Base-by-base conservation (phyloP, 2,113 vertebrate species). In the Amphiprion percula region DNA sequence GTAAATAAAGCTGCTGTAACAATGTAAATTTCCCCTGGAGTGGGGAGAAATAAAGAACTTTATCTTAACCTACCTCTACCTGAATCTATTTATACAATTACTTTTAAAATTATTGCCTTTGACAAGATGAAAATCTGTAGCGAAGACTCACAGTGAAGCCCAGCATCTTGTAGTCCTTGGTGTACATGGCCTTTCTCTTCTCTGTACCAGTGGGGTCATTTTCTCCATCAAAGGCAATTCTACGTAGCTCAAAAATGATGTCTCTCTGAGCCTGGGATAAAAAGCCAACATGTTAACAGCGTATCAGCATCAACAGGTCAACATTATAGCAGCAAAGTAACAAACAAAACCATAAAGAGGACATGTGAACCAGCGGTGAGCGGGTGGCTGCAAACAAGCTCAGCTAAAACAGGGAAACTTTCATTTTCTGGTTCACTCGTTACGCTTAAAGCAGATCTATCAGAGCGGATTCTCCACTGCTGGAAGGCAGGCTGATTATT, bases 101-200 rank as follows among this genome's bases (percentile, higher is more conserved):
- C 1, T 28, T 67, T 83, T 8, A 60, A 5, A 50, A 30, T 9
- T 16, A 54, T 30, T 9, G 4, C 1, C 11, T 28, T 21, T 16
- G 19, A 37, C 30, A 21, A 69, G 37, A 69, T 15, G 4, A 60
- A 52, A 70, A 66, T 30, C 1, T 39, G 12, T 6, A 12, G 14
- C 4, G 14, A 3, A 68, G 75, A 94, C 97, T 92, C 84, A 99
- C 98, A 44, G 96, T 98, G 82, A 99, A 99, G 46, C 98, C 98
- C 74, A 99, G 94, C 96, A 99, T 97, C 94, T 98, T 99, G 94
- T 99, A 99, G 94, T 99, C 98, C 95, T 98, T 98, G 41, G 96
- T 97, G 86, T 99, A 98, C 95, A 98, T 95, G 79, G 97, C 97
- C 94, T 97, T 99, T 81, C 97, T 96, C 68, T 99, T 99, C 83